These are phyloP conservation scores for Drosophila pseudoananassae DNA, from an alignment of 1,140 invertebrate species.

Conservation along the genomic window DNA sequence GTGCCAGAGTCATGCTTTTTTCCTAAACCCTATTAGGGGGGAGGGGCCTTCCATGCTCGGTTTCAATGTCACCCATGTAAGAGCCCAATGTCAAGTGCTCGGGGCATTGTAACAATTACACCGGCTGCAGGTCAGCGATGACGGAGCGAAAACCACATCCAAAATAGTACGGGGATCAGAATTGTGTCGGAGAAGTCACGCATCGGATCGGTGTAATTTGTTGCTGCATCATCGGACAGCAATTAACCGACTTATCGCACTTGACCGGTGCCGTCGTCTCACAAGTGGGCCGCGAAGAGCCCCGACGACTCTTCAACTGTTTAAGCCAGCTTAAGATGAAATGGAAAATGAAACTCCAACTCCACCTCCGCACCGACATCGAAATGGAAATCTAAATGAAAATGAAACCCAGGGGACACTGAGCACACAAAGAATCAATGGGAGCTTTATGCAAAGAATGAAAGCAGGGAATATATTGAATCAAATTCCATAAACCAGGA, in stretches of 20 bases:
- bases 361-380: conserved; percentile 13
- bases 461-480: conserved; percentile 48
- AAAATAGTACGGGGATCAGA: conserved; percentile 36
- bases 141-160: conserved; percentile 16
- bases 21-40: conserved; percentile 2
- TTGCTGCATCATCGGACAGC: conserved; percentile 61
- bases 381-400: conserved; percentile 17
- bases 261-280: conserved; percentile 37
- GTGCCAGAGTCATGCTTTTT: conserved; percentile 11
- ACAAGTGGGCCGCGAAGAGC: conserved; percentile 6
- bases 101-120: conserved; percentile 52
- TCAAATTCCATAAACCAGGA: conserved; percentile 64
- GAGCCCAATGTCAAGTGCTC: conserved; percentile 48
- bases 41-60: conserved; percentile 15
- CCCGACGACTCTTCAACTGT: conserved; percentile 7
- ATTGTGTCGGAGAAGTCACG: conserved; percentile 60
- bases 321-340: conserved; percentile 53
- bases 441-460: conserved; percentile 15
- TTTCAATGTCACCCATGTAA: conserved; percentile 47
- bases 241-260: conserved; percentile 73
- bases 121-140: conserved; percentile 41
- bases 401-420: neutral
- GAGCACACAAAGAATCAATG: conserved; percentile 18
- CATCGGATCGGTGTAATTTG: conserved; percentile 27
- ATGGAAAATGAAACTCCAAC: conserved; percentile 42